A percentile compares a stretch with the other conserved stretches of the same genome.
Conservation (phyloP, 2,113 vertebrate genomes). For the Rhabdomys dilectus region DNA sequence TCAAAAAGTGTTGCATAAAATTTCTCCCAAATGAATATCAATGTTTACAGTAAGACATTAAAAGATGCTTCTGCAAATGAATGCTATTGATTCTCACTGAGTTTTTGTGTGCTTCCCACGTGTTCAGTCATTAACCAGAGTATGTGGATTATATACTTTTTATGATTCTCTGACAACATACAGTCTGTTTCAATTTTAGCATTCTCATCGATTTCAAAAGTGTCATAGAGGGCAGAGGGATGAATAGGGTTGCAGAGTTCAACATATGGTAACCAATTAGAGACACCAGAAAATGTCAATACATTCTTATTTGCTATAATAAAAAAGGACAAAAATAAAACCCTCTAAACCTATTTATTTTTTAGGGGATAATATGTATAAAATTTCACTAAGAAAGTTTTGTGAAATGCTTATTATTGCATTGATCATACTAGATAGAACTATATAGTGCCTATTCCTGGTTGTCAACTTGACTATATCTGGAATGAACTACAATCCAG, state of each 20-base stretch:
- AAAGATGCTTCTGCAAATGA: constrained; percentile 7
- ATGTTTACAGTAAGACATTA: constrained; percentile 7
- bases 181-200: constrained; percentile 51
- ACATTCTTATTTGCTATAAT: neutral
- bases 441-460: too few relatives aligned
- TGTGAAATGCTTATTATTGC: neutral
- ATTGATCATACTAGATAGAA: neutral
- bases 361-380: neutral
- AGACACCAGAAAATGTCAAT: constrained; percentile 36
- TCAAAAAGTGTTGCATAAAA: constrained; percentile 59
- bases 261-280: constrained; percentile 63
- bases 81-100: constrained; percentile 40
- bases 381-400: neutral
- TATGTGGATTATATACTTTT: constrained; percentile 51
- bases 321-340: neutral
- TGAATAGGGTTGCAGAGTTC: constrained; percentile 21
- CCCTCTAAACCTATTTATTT: constrained; percentile 23
- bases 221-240: constrained; percentile 24
- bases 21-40: neutral
- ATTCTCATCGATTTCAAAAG: constrained; percentile 54
- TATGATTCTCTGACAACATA: constrained; percentile 7
- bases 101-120: neutral
- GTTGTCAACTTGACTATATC: too few relatives aligned
- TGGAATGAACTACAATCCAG: too few relatives aligned
- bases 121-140: constrained; percentile 44